Evolutionary conservation across 2,888 invertebrate species (phyloP).

Genomic region (Helicoverpa assulta): DNA sequence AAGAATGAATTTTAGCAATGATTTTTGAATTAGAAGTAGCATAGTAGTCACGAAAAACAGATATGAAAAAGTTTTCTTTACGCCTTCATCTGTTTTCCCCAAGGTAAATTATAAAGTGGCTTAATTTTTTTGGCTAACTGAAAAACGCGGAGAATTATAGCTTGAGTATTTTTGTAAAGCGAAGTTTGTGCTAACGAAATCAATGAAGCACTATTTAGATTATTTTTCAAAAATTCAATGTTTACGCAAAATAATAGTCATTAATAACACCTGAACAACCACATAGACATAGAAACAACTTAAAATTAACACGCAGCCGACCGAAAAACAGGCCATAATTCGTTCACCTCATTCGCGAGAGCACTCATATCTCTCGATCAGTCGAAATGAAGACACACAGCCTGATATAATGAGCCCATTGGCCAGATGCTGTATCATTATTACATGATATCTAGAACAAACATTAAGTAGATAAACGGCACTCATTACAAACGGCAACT

Average conservation of each 20-base stretch:
- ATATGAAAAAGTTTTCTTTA: neutral
- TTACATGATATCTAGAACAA: constrained; percentile 82
- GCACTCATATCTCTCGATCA: constrained; percentile 81
- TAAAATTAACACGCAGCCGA: constrained; percentile 14
- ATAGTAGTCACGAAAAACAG: too few species aligned
- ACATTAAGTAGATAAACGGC: constrained; percentile 85
- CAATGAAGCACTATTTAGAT: too few species aligned
- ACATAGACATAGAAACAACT: neutral
- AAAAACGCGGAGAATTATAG: too few species aligned
- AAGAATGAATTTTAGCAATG: neutral
- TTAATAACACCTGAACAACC: neutral
- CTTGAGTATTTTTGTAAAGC: too few species aligned
- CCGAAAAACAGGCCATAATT: constrained; percentile 12
- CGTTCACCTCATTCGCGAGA: constrained; percentile 11
- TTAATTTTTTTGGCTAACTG: too few species aligned
- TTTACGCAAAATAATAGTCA: neutral
- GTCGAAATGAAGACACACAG: constrained; percentile 78
- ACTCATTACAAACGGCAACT: constrained; percentile 79
- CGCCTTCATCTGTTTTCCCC: neutral
- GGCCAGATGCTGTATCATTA: constrained; percentile 83
- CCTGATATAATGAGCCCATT: constrained; percentile 79
- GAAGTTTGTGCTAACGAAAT: too few species aligned
- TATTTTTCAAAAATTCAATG: neutral
- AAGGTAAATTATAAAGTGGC: too few species aligned
- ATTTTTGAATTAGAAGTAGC: too few species aligned